Evolutionary conservation across 2,888 invertebrate species (phyloP).

Genomic region (Ctenicera cuprea): DNA sequence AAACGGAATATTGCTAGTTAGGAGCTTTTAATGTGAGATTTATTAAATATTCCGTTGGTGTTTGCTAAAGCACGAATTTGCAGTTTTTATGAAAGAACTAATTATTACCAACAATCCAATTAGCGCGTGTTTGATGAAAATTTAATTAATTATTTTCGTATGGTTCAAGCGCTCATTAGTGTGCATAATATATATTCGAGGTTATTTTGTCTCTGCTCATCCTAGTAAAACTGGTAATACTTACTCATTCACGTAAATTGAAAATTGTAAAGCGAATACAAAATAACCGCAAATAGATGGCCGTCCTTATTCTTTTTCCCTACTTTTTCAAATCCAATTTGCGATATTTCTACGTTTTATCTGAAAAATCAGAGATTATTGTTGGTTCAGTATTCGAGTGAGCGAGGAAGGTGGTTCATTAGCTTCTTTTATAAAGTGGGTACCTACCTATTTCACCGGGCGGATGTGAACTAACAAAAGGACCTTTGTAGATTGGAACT

Average conservation of each 20-base stretch:
- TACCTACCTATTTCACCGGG: constrained; percentile 8
- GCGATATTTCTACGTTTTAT: not conserved
- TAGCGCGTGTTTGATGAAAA: constrained; percentile 5
- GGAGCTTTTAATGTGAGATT: too few species aligned
- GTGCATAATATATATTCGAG: constrained; percentile 1
- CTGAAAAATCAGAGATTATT: constrained; percentile 14
- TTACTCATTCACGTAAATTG: not conserved
- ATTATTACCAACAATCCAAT: constrained; percentile 5
- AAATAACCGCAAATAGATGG: too few species aligned
- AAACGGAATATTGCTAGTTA: too few species aligned
- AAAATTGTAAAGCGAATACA: too few species aligned
- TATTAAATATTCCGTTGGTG: too few species aligned
- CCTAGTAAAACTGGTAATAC: not conserved
- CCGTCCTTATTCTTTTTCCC: too few species aligned
- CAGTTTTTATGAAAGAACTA: constrained; percentile 1
- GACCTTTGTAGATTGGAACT: constrained; percentile 29
- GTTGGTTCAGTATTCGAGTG: constrained; percentile 12
- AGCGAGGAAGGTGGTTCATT: constrained; percentile 24
- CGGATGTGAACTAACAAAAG: constrained; percentile 29
- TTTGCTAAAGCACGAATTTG: too few species aligned
- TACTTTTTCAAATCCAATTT: not conserved
- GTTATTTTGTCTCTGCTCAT: not conserved
- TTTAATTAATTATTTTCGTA: constrained; percentile 14
- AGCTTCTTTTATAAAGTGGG: constrained; percentile 24
- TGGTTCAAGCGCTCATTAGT: constrained; percentile 2